A percentile compares a stretch with the other conserved stretches of the same genome.
phyloP scores from a whole-genome alignment of 2,113 vertebrate species.

The Anthoscopus minutus region DNA sequence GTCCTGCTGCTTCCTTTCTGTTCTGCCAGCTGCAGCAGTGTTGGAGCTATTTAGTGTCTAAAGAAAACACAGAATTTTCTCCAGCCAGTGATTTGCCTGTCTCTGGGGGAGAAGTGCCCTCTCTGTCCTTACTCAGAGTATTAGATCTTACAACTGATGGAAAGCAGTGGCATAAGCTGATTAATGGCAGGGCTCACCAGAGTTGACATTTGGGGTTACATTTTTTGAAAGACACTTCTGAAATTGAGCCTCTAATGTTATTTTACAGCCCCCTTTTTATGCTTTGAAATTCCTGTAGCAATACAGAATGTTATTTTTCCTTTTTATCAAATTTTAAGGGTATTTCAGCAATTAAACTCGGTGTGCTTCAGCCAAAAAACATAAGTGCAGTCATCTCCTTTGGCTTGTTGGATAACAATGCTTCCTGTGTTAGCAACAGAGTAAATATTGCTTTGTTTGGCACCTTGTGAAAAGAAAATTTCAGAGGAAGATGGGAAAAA shows the following conservation, averaged over 20 bases:
- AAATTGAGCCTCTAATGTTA: background rate
- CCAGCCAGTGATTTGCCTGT: background rate
- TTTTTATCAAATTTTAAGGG: slow-evolving; percentile 27
- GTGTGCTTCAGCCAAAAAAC: background rate
- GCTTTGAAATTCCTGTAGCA: slow-evolving; percentile 33
- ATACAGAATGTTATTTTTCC: slow-evolving; percentile 44
- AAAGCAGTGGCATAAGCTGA: background rate
- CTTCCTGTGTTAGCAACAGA: background rate
- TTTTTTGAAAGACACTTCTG: slow-evolving; percentile 27
- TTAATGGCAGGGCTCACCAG: background rate
- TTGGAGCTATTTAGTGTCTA: background rate
- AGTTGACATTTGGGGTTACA: background rate
- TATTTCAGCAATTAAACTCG: slow-evolving; percentile 4
- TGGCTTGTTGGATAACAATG: background rate
- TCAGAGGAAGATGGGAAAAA: background rate
- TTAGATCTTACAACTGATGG: background rate
- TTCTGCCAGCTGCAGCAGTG: background rate
- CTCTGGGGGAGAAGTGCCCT: background rate
- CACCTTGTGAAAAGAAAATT: background rate
- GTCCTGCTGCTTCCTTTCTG: rapidly evolving
- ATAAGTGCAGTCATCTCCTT: background rate
- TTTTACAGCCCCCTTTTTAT: background rate
- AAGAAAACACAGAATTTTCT: background rate
- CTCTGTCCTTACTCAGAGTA: background rate
- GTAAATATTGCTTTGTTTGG: slow-evolving; percentile 1